phyloP scores from a whole-genome alignment of 2,797 vertebrate species.

The Pampus argenteus region DNA sequence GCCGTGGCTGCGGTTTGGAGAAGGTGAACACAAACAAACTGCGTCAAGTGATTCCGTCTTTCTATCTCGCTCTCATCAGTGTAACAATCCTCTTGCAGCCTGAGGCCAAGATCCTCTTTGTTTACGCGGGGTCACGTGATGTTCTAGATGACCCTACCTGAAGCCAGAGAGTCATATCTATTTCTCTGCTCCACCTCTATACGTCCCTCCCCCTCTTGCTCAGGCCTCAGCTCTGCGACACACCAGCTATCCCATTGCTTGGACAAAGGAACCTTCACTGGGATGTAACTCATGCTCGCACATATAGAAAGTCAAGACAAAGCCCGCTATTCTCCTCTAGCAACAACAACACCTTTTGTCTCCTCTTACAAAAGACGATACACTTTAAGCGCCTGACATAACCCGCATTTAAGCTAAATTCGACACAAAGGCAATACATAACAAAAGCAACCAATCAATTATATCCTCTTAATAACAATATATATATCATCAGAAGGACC shows the following conservation, averaged over 20 bases:
- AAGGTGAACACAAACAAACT: slow-evolving; percentile 69
- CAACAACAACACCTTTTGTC: slow-evolving; percentile 76
- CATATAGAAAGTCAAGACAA: slow-evolving; percentile 71
- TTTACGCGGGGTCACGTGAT: slow-evolving; percentile 59
- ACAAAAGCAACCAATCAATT: background rate
- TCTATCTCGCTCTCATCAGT: slow-evolving; percentile 28
- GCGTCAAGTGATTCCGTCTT: slow-evolving; percentile 53
- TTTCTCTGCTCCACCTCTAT: slow-evolving; percentile 44
- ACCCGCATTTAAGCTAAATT: slow-evolving; percentile 2
- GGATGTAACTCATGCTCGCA: slow-evolving; percentile 74
- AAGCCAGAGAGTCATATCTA: slow-evolving; percentile 59
- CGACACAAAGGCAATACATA: slow-evolving; percentile 2
- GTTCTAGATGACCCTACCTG: slow-evolving; percentile 67
- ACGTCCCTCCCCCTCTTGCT: slow-evolving; percentile 16
- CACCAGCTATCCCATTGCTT: slow-evolving; percentile 59
- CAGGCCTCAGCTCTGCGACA: slow-evolving; percentile 52
- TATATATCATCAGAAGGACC: slow-evolving; percentile 3
- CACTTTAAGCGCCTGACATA: slow-evolving; percentile 29
- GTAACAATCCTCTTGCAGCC: slow-evolving; percentile 58
- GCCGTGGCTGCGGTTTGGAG: slow-evolving; percentile 50
- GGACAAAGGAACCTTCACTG: slow-evolving; percentile 72
- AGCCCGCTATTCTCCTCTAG: slow-evolving; percentile 61
- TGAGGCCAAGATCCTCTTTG: slow-evolving; percentile 62
- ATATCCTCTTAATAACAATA: background rate
- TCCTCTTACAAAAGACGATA: slow-evolving; percentile 62